Evolutionary conservation across 2,888 invertebrate genomes (phyloP).

Genomic region (Cyrtodaria siliqua): DNA sequence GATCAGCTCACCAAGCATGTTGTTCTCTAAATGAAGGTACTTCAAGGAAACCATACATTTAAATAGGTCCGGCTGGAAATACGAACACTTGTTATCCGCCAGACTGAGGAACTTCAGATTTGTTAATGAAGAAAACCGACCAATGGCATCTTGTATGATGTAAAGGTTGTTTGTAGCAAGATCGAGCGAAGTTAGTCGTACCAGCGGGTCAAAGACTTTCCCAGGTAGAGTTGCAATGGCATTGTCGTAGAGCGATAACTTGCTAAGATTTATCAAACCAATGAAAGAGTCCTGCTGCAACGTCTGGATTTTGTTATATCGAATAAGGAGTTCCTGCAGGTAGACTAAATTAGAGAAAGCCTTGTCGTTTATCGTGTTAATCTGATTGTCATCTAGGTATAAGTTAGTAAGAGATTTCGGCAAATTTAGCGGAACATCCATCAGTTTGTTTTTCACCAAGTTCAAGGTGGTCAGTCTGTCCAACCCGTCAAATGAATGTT

Average conservation of each 20-base stretch:
- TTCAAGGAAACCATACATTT: slow-evolving; percentile 55
- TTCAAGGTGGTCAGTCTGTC: slow-evolving; percentile 62
- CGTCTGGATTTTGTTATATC: slow-evolving; percentile 94
- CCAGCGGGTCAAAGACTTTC: slow-evolving; percentile 79
- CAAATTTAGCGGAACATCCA: slow-evolving; percentile 65
- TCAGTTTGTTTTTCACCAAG: slow-evolving; percentile 69
- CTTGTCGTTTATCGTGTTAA: slow-evolving; percentile 92
- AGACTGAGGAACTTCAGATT: slow-evolving; percentile 69
- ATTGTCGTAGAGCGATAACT: slow-evolving; percentile 90
- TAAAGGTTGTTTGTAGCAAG: slow-evolving; percentile 86
- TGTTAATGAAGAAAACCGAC: slow-evolving; percentile 56
- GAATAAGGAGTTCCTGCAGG: slow-evolving; percentile 94
- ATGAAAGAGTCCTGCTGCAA: slow-evolving; percentile 88
- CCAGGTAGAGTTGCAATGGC: slow-evolving; percentile 85
- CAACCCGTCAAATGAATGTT: slow-evolving; percentile 69
- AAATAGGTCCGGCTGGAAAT: slow-evolving; percentile 64
- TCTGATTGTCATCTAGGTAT: slow-evolving; percentile 87
- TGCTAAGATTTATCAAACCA: slow-evolving; percentile 89
- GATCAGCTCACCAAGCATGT: slow-evolving; percentile 68
- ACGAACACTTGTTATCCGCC: slow-evolving; percentile 66
- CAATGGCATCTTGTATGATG: slow-evolving; percentile 58
- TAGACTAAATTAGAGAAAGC: slow-evolving; percentile 91
- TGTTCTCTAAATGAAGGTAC: slow-evolving; percentile 69
- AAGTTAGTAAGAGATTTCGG: slow-evolving; percentile 65
- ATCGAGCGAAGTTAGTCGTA: slow-evolving; percentile 92